Conservation (phyloP, 2,888 invertebrate species). For the Nowickia ferox region DNA sequence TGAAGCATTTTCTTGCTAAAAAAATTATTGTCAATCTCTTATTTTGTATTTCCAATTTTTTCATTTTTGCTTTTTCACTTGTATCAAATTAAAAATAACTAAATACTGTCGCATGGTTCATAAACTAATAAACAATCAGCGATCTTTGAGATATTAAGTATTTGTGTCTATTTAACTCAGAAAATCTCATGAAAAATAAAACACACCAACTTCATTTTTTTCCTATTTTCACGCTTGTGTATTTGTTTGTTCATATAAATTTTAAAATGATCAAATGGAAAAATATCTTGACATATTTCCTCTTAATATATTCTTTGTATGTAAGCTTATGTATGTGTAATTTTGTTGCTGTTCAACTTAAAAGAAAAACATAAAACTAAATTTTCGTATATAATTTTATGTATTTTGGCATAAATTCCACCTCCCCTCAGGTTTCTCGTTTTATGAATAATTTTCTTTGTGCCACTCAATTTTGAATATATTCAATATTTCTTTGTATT, state of each 20-base stretch:
- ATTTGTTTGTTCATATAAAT: not conserved
- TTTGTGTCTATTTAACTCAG: constrained; percentile 5
- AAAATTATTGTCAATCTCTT: constrained; percentile 20
- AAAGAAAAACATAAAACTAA: constrained; percentile 38
- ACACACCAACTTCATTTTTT: constrained; percentile 39
- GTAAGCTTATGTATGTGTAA: not conserved
- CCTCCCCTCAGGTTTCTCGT: constrained; percentile 50
- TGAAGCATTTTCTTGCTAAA: constrained; percentile 67
- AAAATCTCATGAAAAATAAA: constrained; percentile 49
- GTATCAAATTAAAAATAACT: constrained; percentile 70
- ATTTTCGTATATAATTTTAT: constrained; percentile 41
- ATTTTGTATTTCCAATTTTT: constrained; percentile 27
- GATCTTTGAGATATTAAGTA: constrained; percentile 65
- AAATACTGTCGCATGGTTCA: constrained; percentile 71
- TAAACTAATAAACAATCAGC: constrained; percentile 66
- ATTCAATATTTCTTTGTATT: constrained; percentile 2
- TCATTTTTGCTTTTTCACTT: constrained; percentile 30
- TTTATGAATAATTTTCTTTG: constrained; percentile 64
- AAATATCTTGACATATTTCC: constrained; percentile 59
- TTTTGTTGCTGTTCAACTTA: not conserved
- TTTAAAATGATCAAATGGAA: constrained; percentile 46
- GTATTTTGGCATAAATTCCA: constrained; percentile 51
- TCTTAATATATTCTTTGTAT: constrained; percentile 31
- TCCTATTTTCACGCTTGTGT: constrained; percentile 13
- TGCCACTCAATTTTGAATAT: constrained; percentile 8